Conservation (phyloP, 2,797 vertebrate species). For the Notoglanidium macrostoma region DNA sequence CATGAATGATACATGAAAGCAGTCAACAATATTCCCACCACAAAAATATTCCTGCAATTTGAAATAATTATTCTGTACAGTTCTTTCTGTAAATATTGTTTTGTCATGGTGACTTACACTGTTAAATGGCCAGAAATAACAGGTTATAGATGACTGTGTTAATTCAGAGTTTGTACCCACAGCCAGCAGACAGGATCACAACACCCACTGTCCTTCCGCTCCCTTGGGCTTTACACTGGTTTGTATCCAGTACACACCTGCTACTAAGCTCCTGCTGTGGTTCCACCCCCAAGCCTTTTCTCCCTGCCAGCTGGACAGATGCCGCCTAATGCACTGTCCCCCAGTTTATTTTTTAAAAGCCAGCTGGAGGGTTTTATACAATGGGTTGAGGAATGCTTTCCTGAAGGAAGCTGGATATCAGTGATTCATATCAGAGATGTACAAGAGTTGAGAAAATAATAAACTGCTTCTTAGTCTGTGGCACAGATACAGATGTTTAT, state of each 20-base stretch:
- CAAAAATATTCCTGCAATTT: neutral
- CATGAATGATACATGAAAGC: neutral
- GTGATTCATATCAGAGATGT: constrained; percentile 35
- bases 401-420: constrained; percentile 44
- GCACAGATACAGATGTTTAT: constrained; percentile 20
- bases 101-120: neutral
- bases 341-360: constrained; percentile 43
- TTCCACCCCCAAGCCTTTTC: constrained; percentile 36
- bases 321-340: constrained; percentile 39
- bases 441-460: constrained; percentile 22
- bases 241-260: constrained; percentile 38
- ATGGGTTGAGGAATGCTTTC: constrained; percentile 39
- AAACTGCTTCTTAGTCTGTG: constrained; percentile 34
- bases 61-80: neutral
- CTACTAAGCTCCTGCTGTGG: constrained; percentile 43
- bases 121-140: constrained; percentile 8
- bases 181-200: constrained; percentile 50
- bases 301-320: constrained; percentile 56
- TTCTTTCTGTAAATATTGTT: neutral
- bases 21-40: neutral
- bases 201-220: constrained; percentile 41
- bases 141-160: neutral
- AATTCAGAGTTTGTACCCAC: neutral
- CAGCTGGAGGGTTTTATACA: constrained; percentile 49
- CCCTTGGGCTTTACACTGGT: constrained; percentile 46